Conservation (phyloP, 2,113 vertebrate genomes). For the Progne subis region DNA sequence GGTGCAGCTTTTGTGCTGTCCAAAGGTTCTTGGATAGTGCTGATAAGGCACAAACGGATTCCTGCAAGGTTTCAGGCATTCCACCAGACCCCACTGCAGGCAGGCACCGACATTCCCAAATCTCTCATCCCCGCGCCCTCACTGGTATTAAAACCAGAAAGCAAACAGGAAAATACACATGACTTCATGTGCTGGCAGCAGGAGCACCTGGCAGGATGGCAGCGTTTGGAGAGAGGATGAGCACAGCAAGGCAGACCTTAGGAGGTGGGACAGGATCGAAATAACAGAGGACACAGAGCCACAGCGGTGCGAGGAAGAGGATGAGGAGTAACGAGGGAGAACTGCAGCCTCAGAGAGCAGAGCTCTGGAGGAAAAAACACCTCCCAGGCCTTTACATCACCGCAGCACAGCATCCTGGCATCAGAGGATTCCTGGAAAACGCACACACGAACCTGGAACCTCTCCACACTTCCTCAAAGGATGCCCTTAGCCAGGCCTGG, state of each 20-base stretch:
- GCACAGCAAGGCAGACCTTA: neutral
- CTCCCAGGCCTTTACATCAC: neutral
- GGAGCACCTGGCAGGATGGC: neutral
- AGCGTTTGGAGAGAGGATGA: neutral
- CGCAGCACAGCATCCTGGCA: neutral
- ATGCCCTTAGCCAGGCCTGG: neutral
- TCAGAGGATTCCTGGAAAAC: accelerated
- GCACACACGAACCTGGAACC: neutral
- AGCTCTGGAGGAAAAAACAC: neutral
- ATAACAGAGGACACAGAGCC: neutral
- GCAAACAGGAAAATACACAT: neutral
- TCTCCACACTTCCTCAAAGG: accelerated
- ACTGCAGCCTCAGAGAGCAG: neutral
- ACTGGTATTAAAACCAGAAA: neutral
- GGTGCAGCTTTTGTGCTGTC: neutral
- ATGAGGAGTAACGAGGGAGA: neutral
- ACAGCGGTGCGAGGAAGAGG: neutral
- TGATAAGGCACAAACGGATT: neutral
- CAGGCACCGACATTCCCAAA: neutral
- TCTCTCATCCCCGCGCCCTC: neutral
- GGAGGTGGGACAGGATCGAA: neutral
- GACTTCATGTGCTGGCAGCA: constrained; percentile 48
- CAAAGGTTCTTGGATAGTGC: neutral
- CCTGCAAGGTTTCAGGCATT: neutral
- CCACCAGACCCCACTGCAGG: neutral